Evolutionary conservation across 2,113 vertebrate genomes (phyloP).

Genomic region (Psittacus erithacus): DNA sequence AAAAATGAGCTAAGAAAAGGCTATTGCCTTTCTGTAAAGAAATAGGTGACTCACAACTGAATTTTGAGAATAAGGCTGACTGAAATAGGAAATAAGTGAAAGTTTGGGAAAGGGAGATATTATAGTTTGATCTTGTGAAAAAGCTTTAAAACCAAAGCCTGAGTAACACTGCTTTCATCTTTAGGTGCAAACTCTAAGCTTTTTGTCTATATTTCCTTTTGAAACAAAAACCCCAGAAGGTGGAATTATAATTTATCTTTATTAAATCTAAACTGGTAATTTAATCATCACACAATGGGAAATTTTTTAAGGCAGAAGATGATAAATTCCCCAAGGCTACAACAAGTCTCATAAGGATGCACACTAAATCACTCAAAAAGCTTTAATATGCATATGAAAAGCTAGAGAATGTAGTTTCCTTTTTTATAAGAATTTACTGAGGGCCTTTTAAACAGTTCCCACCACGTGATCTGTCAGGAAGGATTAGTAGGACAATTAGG

Average conservation of each 20-base stretch:
- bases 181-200: neutral
- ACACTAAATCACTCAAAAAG: neutral
- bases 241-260: neutral
- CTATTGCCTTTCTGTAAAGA: neutral
- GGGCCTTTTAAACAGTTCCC: neutral
- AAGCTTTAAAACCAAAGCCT: slow-evolving; percentile 24
- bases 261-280: neutral
- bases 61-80: slow-evolving; percentile 29
- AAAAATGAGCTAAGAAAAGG: neutral
- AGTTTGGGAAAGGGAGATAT: neutral
- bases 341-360: neutral
- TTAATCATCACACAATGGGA: neutral
- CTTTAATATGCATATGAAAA: neutral
- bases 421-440: neutral
- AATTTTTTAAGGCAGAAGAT: neutral
- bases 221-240: neutral
- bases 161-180: slow-evolving; percentile 37
- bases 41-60: neutral
- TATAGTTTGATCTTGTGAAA: neutral
- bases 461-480: neutral
- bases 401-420: neutral
- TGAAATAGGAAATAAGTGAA: slow-evolving; percentile 2
- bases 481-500: neutral
- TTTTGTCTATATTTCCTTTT: neutral
- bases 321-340: neutral